Evolutionary conservation across 2,797 vertebrate genomes (phyloP).

Genomic region (Rousettus madagascariensis): DNA sequence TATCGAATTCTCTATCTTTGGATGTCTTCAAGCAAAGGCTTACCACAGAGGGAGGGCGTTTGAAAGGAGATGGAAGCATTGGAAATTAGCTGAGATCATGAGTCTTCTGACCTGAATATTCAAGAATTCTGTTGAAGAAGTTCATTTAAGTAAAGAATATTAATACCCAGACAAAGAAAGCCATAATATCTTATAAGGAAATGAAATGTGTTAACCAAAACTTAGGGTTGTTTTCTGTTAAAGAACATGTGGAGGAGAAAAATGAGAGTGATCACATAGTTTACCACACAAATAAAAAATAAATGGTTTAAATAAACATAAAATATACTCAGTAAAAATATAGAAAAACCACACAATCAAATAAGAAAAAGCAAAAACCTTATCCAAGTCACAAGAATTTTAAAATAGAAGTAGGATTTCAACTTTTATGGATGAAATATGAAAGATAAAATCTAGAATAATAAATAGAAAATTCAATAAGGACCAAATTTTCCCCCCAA

Average conservation of each 20-base stretch:
- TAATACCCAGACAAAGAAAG: constrained; percentile 10
- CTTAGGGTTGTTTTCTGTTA: constrained; percentile 50
- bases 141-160: constrained; percentile 51
- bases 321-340: constrained; percentile 22
- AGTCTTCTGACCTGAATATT: background rate
- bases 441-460: constrained; percentile 41
- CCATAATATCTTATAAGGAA: constrained; percentile 15
- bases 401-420: constrained; percentile 34
- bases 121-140: constrained; percentile 32
- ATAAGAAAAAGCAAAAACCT: constrained; percentile 17
- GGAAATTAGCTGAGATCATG: constrained; percentile 31
- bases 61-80: background rate
- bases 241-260: constrained; percentile 31
- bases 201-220: constrained; percentile 14
- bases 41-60: background rate
- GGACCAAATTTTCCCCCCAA: background rate
- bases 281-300: constrained; percentile 46
- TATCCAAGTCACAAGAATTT: constrained; percentile 41
- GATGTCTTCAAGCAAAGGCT: constrained; percentile 29
- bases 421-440: constrained; percentile 30
- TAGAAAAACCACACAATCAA: constrained; percentile 53
- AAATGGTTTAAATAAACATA: constrained; percentile 24
- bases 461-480: constrained; percentile 21
- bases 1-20: background rate
- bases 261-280: constrained; percentile 19